Percentiles rank a stretch among this genome's conserved stretches.
phyloP scores from a whole-genome alignment of 2,888 invertebrate species.

The Sicus ferrugineus region DNA sequence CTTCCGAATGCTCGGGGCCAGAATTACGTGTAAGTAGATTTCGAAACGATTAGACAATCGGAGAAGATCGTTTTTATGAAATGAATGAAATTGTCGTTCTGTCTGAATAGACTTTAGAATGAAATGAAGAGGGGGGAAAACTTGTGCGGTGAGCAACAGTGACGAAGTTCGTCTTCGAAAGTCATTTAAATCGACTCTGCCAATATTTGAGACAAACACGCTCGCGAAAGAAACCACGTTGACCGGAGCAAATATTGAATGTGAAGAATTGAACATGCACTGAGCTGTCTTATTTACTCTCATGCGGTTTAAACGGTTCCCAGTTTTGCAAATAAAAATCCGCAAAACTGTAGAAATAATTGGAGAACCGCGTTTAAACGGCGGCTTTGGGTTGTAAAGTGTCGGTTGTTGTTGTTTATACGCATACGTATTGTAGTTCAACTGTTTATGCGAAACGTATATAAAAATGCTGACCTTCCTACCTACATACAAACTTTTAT shows the following conservation, averaged over 20 bases:
- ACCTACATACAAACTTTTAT: neutral
- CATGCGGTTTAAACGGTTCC: slow-evolving; percentile 15
- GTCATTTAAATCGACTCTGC: slow-evolving; percentile 6
- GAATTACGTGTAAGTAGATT: neutral
- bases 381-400: neutral
- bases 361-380: neutral
- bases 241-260: slow-evolving; percentile 19
- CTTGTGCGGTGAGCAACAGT: no score
- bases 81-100: neutral
- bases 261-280: slow-evolving; percentile 9
- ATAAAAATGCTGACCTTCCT: neutral
- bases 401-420: no score
- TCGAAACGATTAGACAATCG: neutral
- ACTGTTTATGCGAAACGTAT: no score
- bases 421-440: no score
- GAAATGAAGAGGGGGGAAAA: no score
- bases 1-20: neutral
- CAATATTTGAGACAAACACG: slow-evolving; percentile 8
- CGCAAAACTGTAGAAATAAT: neutral
- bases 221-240: neutral
- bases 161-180: neutral
- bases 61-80: neutral
- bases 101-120: no score
- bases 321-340: slow-evolving; percentile 18
- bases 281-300: slow-evolving; percentile 24